These are phyloP conservation scores for Hypercompe scribonia DNA, from an alignment of 2,888 invertebrate genomes.

Conservation along the genomic window DNA sequence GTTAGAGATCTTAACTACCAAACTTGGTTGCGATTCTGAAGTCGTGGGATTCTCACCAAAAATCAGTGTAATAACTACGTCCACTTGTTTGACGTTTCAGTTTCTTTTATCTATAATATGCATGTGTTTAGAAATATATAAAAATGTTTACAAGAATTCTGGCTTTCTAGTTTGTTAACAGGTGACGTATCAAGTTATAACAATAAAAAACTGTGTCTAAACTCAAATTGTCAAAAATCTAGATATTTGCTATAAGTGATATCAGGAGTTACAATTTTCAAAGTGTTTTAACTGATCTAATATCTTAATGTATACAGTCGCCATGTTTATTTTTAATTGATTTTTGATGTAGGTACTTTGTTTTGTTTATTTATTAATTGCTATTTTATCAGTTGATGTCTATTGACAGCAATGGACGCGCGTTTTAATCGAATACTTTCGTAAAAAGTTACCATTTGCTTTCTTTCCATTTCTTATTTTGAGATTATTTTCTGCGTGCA, in stretches of 20 bases:
- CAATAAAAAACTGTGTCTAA: background rate
- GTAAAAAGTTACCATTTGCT: background rate
- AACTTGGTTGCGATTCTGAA: background rate
- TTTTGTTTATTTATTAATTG: background rate
- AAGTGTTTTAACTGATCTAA: background rate
- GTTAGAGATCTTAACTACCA: background rate
- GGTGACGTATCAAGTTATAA: background rate
- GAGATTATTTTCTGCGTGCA: no score
- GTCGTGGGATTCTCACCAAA: background rate
- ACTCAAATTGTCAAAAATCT: background rate
- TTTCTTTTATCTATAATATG: background rate
- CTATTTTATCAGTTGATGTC: background rate
- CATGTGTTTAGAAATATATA: background rate
- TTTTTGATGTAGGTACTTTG: background rate
- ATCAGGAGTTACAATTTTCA: background rate
- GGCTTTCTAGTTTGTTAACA: no score
- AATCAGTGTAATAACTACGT: background rate
- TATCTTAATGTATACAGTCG: background rate
- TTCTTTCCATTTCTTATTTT: background rate
- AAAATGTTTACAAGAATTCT: background rate
- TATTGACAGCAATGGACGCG: background rate
- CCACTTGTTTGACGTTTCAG: no score
- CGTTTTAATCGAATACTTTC: background rate
- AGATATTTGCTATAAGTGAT: background rate
- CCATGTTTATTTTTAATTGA: background rate